Base-by-base conservation (phyloP, 2,797 vertebrate genomes). In the Spinus pinus region DNA sequence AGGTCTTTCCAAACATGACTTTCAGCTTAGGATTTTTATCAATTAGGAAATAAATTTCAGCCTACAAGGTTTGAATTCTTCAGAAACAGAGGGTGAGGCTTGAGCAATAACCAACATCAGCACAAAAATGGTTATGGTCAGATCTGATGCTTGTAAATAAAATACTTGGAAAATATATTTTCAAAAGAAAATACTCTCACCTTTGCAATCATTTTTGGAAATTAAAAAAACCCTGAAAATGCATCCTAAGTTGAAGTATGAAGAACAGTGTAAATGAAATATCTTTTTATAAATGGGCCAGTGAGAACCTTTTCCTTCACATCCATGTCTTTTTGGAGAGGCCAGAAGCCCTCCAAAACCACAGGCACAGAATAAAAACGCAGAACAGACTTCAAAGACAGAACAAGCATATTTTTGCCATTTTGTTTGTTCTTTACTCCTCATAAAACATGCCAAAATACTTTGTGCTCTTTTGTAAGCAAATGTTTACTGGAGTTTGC, bases 281-380 rank as follows among this genome's bases (percentile, higher is more conserved):
- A 24, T 57, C 22, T 57, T 16, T 39, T 57, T 6, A 20, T 24
- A 78, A 35, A 35, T 9, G 30, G 51, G 75, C 31, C 46, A 33
- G 24, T 21, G 50, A 53, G 54, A 81, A 37, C 21, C 4, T 1
- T 51, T 54, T n/a, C 41, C n/a, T 33, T 51, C 39, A 22, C 2
- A 20, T 3, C 14, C 12, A 12, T 0, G 0, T 41, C 35, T 51
- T 19, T 74, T 18, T 24, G 2, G 31, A 80, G 54, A 50, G 39
- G 71, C 41, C 12, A 58, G 51, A 1, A 69, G 39, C 56, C 46
- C 53, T 86, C 9, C 70, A 62, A 86, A 94, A 54, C 39, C 69
- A 58, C 80, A 67, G 53, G 30, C 51, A 42, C 42, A 54, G 47
- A 72, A 86, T 4, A 56, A 77, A 94, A 83, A 46, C 2, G 16